A percentile compares a stretch with the other conserved stretches of the same genome.
phyloP scores from a whole-genome alignment of 1,140 invertebrate species.

The Rhagoletis zephyria region DNA sequence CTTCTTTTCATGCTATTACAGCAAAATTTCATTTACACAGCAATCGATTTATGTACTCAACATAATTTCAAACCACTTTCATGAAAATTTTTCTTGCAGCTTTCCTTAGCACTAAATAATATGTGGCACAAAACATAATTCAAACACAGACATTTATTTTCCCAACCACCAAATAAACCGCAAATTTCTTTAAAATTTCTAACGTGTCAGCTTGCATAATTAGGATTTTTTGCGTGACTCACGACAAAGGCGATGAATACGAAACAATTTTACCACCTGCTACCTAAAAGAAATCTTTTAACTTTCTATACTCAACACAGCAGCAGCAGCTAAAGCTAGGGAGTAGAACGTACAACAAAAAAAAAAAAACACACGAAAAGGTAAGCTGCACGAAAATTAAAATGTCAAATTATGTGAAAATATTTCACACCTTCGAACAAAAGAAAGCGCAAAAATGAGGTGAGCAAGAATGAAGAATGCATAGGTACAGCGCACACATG shows the following conservation, averaged over 20 bases:
- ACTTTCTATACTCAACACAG: not conserved
- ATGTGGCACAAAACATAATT: too few relatives aligned
- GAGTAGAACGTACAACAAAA: not conserved
- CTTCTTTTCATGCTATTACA: too few relatives aligned
- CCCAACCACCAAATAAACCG: conserved; percentile 1
- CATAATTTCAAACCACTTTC: too few relatives aligned
- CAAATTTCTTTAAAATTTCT: conserved; percentile 40
- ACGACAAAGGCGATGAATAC: not conserved
- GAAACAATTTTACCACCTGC: conserved; percentile 26
- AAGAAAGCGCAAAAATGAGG: not conserved
- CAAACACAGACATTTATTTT: not conserved
- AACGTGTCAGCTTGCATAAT: conserved; percentile 20
- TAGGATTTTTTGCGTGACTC: not conserved
- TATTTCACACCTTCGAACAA: conserved; percentile 23
- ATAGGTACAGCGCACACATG: not conserved
- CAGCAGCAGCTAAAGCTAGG: not conserved
- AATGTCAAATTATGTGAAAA: conserved; percentile 51
- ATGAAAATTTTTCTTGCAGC: too few relatives aligned
- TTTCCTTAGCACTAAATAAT: too few relatives aligned
- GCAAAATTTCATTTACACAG: too few relatives aligned
- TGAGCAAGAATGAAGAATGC: not conserved
- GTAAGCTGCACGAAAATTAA: conserved; percentile 25
- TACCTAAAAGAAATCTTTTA: conserved; percentile 16
- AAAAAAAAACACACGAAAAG: not conserved
- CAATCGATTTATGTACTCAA: too few relatives aligned